Percentiles rank a stretch among this genome's conserved stretches.
Evolutionary conservation across 1,140 invertebrate species (phyloP).

Genomic region (Cotesia typhae): DNA sequence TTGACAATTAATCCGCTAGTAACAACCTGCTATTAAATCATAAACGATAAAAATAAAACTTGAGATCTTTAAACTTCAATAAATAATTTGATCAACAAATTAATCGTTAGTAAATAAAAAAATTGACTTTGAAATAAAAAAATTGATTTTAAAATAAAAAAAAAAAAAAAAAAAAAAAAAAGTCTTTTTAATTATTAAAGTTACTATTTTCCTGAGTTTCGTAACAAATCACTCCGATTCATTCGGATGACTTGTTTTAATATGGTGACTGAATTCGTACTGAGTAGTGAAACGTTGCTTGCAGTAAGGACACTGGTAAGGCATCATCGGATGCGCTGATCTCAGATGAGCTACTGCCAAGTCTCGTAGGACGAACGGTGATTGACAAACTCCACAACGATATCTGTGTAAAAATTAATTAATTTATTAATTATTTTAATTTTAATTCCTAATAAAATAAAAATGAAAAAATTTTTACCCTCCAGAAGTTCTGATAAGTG

Average conservation of each 20-base stretch:
- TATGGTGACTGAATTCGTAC: conserved; percentile 55
- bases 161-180: too few species aligned
- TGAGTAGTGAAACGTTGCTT: conserved; percentile 56
- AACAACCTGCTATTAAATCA: too few species aligned
- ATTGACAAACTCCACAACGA: conserved; percentile 56
- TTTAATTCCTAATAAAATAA: not conserved
- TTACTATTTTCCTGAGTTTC: not conserved
- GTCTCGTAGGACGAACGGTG: conserved; percentile 54
- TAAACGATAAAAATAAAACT: too few species aligned
- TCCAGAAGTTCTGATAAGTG: conserved; percentile 50
- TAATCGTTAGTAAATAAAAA: too few species aligned
- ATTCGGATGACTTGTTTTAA: conserved; percentile 54
- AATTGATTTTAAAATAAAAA: too few species aligned
- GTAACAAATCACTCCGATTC: conserved; percentile 51
- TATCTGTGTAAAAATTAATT: conserved; percentile 45
- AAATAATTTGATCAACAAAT: too few species aligned
- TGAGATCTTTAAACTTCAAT: too few species aligned
- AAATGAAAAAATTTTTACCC: conserved; percentile 45
- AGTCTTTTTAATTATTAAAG: not conserved
- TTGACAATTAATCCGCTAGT: too few species aligned
- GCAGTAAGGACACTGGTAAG: conserved; percentile 58
- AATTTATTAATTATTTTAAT: conserved; percentile 15
- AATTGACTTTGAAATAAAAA: too few species aligned
- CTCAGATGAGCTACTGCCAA: conserved; percentile 56
- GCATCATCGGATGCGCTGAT: conserved; percentile 56